Percentiles rank a stretch among this genome's conserved stretches.
Evolutionary conservation across 2,888 invertebrate genomes (phyloP).

Genomic region (Coelinius sp.): DNA sequence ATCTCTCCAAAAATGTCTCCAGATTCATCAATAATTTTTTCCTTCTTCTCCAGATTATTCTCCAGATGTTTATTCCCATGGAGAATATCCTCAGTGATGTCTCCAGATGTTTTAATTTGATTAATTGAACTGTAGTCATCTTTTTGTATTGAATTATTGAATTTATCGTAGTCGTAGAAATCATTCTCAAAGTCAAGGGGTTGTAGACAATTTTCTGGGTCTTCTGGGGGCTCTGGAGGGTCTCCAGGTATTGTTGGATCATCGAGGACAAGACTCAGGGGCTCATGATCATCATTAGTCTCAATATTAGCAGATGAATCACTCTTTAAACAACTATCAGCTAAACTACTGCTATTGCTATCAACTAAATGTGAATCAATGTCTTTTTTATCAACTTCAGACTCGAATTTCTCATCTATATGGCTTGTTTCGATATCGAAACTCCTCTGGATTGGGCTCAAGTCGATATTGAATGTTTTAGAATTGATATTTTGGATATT

Average conservation of each 20-base stretch:
- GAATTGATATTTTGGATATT: constrained; percentile 48
- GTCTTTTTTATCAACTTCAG: constrained; percentile 47
- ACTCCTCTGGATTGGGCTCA: not conserved
- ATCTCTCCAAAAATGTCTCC: constrained; percentile 32
- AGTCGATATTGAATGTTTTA: not conserved
- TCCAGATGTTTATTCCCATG: constrained; percentile 23
- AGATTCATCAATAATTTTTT: constrained; percentile 31
- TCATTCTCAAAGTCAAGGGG: constrained; percentile 57
- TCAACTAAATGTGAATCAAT: constrained; percentile 53
- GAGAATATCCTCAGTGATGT: not conserved
- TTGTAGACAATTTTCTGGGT: not conserved
- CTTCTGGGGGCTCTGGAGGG: not conserved
- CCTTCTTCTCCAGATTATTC: constrained; percentile 27
- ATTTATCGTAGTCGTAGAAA: constrained; percentile 62
- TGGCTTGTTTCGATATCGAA: not conserved
- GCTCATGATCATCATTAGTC: constrained; percentile 59
- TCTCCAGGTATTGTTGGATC: constrained; percentile 59
- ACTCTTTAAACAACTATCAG: constrained; percentile 57
- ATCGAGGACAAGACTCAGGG: constrained; percentile 63
- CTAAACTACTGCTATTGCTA: constrained; percentile 62
- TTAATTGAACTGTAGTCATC: constrained; percentile 32
- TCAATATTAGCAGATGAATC: constrained; percentile 56
- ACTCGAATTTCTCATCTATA: not conserved
- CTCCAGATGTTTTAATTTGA: not conserved
- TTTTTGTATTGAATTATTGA: constrained; percentile 51